Evolutionary conservation across 1,140 invertebrate genomes (phyloP).

Genomic region (Oncopeltus fasciatus): DNA sequence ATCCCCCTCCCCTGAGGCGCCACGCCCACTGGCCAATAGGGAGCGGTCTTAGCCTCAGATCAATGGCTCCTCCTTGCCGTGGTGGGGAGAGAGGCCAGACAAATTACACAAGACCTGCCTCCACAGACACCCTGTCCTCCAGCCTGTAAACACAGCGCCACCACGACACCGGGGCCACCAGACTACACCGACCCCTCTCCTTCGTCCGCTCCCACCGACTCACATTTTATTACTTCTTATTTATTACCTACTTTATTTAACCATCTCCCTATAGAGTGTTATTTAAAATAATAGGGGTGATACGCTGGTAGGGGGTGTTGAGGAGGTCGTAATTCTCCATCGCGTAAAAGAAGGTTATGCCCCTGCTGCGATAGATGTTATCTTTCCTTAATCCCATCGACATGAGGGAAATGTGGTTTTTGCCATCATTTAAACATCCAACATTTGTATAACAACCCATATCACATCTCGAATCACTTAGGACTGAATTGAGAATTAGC

Average conservation of each 20-base stretch:
- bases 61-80: slow-evolving; percentile 2
- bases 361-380: too few relatives aligned
- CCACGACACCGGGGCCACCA: not conserved
- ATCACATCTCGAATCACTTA: too few relatives aligned
- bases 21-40: not conserved
- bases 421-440: too few relatives aligned
- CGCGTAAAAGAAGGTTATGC: too few relatives aligned
- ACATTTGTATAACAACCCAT: too few relatives aligned
- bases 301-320: not conserved
- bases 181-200: not conserved
- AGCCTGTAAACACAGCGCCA: slow-evolving; percentile 1
- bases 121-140: slow-evolving; percentile 2
- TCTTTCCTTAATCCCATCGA: too few relatives aligned
- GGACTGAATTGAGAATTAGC: too few relatives aligned
- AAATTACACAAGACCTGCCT: not conserved
- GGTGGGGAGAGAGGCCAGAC: not conserved
- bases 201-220: not conserved
- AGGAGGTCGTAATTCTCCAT: too few relatives aligned
- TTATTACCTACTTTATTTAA: not conserved
- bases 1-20: too few relatives aligned
- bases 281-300: not conserved
- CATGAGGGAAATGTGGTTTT: too few relatives aligned
- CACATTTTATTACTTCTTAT: slow-evolving; percentile 6
- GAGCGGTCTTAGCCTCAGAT: not conserved
- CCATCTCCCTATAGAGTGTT: not conserved